A percentile compares a stretch with the other conserved stretches of the same genome.
Evolutionary conservation across 2,113 vertebrate species (phyloP).

Genomic region (Terrapene triunguis): DNA sequence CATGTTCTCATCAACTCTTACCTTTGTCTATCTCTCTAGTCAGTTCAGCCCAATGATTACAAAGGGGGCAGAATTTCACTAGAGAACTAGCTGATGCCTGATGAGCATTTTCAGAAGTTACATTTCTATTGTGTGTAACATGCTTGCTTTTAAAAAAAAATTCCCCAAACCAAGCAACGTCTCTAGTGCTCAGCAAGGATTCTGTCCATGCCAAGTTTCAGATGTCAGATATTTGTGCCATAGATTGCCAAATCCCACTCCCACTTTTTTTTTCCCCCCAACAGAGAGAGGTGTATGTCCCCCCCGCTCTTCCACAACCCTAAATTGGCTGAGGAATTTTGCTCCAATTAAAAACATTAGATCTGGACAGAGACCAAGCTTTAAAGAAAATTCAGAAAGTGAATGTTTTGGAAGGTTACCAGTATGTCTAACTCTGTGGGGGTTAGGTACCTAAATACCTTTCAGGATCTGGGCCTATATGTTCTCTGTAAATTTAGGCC

Average conservation of each 20-base stretch:
- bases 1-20: neutral
- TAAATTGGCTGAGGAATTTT: neutral
- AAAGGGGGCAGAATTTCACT: neutral
- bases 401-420: neutral
- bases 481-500: neutral
- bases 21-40: neutral
- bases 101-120: neutral
- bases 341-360: neutral
- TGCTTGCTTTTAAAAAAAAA: neutral
- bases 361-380: neutral
- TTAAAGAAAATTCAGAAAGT: neutral
- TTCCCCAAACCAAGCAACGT: neutral
- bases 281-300: neutral
- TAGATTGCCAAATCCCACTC: neutral
- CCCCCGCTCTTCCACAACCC: neutral
- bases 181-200: conserved; percentile 3
- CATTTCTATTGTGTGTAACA: neutral
- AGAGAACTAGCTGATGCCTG: conserved; percentile 8
- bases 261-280: neutral
- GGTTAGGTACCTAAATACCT: neutral
- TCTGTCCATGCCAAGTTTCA: neutral
- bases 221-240: neutral
- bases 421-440: neutral
- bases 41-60: neutral
- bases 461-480: neutral